Evolutionary conservation across 2,888 invertebrate genomes (phyloP).

Genomic region (Coronaproctus castanopsis): DNA sequence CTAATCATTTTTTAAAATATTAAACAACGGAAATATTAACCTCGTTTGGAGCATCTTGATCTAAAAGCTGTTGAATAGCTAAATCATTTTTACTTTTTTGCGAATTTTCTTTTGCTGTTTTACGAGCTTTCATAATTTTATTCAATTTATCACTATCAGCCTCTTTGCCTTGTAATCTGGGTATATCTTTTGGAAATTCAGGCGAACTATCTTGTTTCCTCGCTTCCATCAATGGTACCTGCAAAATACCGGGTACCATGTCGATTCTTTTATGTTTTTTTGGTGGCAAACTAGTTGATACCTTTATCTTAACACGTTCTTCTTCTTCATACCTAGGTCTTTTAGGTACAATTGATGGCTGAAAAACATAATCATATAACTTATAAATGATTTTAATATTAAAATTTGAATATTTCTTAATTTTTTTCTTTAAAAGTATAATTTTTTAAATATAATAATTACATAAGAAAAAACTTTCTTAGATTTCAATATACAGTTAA

Average conservation of each 20-base stretch:
- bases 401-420: too few relatives aligned
- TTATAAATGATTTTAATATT: too few relatives aligned
- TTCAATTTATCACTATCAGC: not conserved
- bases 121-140: not conserved
- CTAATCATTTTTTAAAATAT: too few relatives aligned
- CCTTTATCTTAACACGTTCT: slow-evolving; percentile 37
- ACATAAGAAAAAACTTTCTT: too few relatives aligned
- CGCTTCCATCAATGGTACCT: slow-evolving; percentile 6
- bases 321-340: slow-evolving; percentile 43
- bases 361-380: slow-evolving; percentile 18
- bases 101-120: not conserved
- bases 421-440: too few relatives aligned
- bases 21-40: too few relatives aligned
- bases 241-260: slow-evolving; percentile 6
- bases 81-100: not conserved
- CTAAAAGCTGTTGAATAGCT: not conserved
- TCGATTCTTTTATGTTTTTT: slow-evolving; percentile 11
- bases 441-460: too few relatives aligned
- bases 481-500: too few relatives aligned
- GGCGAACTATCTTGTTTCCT: not conserved
- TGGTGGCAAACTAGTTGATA: not conserved
- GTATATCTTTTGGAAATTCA: not conserved
- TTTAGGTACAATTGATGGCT: slow-evolving; percentile 71
- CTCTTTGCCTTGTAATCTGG: not conserved
- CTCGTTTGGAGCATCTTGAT: not conserved